Base-by-base conservation (phyloP, 2,888 invertebrate genomes). In the Zygothrica quintamaculata region DNA sequence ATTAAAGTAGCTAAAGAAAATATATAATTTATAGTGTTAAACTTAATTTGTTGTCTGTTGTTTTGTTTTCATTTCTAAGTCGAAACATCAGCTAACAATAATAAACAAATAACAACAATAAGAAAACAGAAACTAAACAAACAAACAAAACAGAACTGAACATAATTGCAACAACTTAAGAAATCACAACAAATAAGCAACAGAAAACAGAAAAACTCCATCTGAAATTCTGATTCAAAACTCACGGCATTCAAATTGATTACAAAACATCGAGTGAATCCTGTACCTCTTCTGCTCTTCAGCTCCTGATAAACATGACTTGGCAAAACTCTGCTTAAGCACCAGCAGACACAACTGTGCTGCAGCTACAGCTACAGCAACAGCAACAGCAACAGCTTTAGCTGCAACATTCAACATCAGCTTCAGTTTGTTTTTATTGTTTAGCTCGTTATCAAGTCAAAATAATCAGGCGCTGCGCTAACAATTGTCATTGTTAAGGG, bases 381-480 rank as follows among this genome's bases (percentile, higher is more conserved):
- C n/a, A n/a, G n/a, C n/a, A n/a, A n/a, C n/a, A n/a, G n/a, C n/a
- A n/a, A n/a, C n/a, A n/a, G 60, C 61, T 71, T 70, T 71, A 42
- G 44, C 56, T 51, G 50, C 71, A 52, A 65, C 72, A 13, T 55
- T 48, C 31, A 37, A 36, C 18, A 16, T 42, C 34, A 36, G 36
- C 36, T 74, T 70, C 75, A 57, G 71, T 70, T 76, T 84, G 87
- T 84, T 84, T 81, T 87, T 81, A 84, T 87, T 88, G 89, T 89
- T 88, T 78, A 76, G 88, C 89, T 90, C 90, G 90, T 90, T 90
- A 90, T 90, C 89, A 90, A 90, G 90, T 88, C 90, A 88, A 90
- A 90, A 90, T 90, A 90, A 90, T 90, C 90, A 90, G 85, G 85
- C 88, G 72, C 71, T 65, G 74, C 77, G 81, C 80, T 79, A 86